Evolutionary conservation across 2,888 invertebrate species (phyloP).

Genomic region (Danaus chrysippus): DNA sequence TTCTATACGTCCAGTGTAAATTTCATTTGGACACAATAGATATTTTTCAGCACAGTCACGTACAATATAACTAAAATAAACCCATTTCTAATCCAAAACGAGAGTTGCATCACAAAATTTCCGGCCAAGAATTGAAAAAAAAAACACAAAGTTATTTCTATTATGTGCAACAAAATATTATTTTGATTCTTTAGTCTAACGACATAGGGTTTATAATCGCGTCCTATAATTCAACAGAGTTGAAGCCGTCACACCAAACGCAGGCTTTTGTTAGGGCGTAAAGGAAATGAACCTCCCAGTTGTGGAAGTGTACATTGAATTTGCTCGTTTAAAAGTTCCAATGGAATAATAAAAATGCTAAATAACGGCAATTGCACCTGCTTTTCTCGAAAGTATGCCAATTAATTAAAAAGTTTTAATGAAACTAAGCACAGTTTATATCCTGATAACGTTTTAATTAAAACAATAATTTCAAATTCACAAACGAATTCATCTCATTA

Average conservation of each 20-base stretch:
- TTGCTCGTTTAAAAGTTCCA: constrained; percentile 16
- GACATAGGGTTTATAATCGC: constrained; percentile 14
- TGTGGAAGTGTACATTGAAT: constrained; percentile 20
- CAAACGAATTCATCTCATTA: background rate
- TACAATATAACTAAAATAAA: constrained; percentile 11
- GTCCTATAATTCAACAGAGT: constrained; percentile 15
- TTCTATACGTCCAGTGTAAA: background rate
- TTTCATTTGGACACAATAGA: background rate
- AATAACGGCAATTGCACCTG: constrained; percentile 5
- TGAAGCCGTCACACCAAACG: constrained; percentile 23
- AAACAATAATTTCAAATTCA: background rate
- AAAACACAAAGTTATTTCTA: constrained; percentile 17
- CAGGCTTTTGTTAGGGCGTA: constrained; percentile 22
- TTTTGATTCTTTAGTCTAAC: background rate
- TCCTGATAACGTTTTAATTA: background rate
- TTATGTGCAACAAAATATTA: constrained; percentile 4
- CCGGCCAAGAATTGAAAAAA: constrained; percentile 21
- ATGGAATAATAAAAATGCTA: constrained; percentile 15
- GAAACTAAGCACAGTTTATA: background rate
- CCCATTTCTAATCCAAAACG: constrained; percentile 13
- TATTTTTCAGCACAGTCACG: background rate
- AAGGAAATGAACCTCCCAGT: constrained; percentile 26
- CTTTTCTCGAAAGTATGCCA: background rate
- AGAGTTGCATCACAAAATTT: constrained; percentile 21
- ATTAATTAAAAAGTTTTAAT: background rate